Evolutionary conservation across 1,140 invertebrate genomes (phyloP).

Genomic region (Lepeophtheirus salmonis): DNA sequence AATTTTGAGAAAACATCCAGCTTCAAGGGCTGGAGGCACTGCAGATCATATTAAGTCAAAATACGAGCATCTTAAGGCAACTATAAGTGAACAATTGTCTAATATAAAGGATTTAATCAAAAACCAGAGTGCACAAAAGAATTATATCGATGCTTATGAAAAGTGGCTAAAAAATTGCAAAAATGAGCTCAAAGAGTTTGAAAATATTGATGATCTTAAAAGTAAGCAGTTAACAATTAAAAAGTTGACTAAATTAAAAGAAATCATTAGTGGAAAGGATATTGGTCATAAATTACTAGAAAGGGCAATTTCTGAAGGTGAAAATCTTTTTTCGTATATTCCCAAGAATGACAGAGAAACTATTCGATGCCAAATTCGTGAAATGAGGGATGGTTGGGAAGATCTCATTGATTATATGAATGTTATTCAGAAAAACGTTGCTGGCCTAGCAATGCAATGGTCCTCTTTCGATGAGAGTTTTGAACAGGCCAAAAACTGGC

Average conservation of each 20-base stretch:
- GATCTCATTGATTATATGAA: conserved; percentile 60
- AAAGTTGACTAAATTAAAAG: conserved; percentile 51
- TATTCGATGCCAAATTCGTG: conserved; percentile 57
- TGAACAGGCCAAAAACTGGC: conserved; percentile 53
- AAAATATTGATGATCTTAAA: conserved; percentile 40
- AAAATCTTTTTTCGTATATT: conserved; percentile 64
- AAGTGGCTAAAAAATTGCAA: conserved; percentile 57
- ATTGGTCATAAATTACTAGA: conserved; percentile 55
- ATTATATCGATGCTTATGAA: conserved; percentile 46
- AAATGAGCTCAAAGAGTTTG: conserved; percentile 44
- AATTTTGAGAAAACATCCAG: conserved; percentile 52
- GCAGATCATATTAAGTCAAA: conserved; percentile 51
- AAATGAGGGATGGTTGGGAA: conserved; percentile 61
- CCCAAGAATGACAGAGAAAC: conserved; percentile 63
- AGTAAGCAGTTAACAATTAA: conserved; percentile 39
- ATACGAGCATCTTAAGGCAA: conserved; percentile 52
- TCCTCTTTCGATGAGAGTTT: conserved; percentile 77
- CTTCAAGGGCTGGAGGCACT: conserved; percentile 56
- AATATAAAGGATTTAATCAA: conserved; percentile 43
- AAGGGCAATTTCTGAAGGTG: conserved; percentile 59
- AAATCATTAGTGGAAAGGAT: conserved; percentile 49
- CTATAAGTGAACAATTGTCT: conserved; percentile 42
- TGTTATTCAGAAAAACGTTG: conserved; percentile 60
- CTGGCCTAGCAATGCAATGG: conserved; percentile 61
- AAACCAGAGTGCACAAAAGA: conserved; percentile 43